phyloP scores from a whole-genome alignment of 1,140 invertebrate species.

The Macrostomum lignano region DNA sequence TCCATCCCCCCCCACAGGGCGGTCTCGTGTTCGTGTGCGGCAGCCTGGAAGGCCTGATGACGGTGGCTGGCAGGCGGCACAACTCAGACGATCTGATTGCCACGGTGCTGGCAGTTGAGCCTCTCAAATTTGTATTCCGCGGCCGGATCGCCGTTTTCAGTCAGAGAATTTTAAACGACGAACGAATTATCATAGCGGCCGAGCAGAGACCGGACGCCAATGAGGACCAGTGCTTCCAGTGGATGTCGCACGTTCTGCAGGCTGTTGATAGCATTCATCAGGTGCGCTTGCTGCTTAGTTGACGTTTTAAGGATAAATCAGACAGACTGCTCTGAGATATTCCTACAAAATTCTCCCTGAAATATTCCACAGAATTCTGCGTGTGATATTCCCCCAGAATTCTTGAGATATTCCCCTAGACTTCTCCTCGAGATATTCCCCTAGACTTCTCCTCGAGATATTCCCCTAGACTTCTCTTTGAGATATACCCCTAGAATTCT shows the following conservation, averaged over 20 bases:
- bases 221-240: constrained; percentile 97
- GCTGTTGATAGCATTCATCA: constrained; percentile 97
- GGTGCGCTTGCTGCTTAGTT: too few species aligned
- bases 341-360: too few species aligned
- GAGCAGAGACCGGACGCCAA: constrained; percentile 90
- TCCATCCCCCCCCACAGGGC: too few species aligned
- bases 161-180: constrained; percentile 69
- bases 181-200: constrained; percentile 87
- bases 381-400: too few species aligned
- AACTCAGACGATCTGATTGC: constrained; percentile 98
- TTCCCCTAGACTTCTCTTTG: too few species aligned
- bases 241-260: constrained; percentile 95
- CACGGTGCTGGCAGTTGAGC: constrained; percentile 87
- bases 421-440: too few species aligned
- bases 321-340: too few species aligned
- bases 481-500: too few species aligned
- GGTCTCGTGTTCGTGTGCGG: constrained; percentile 92
- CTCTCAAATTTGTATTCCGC: constrained; percentile 94
- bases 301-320: too few species aligned
- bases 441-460: too few species aligned
- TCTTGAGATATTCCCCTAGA: too few species aligned
- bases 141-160: constrained; percentile 84
- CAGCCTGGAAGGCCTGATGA: constrained; percentile 86
- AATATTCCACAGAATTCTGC: too few species aligned
- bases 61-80: constrained; percentile 76